These are phyloP conservation scores for Mimachlamys varia DNA, from an alignment of 2,888 invertebrate species.

Conservation along the genomic window DNA sequence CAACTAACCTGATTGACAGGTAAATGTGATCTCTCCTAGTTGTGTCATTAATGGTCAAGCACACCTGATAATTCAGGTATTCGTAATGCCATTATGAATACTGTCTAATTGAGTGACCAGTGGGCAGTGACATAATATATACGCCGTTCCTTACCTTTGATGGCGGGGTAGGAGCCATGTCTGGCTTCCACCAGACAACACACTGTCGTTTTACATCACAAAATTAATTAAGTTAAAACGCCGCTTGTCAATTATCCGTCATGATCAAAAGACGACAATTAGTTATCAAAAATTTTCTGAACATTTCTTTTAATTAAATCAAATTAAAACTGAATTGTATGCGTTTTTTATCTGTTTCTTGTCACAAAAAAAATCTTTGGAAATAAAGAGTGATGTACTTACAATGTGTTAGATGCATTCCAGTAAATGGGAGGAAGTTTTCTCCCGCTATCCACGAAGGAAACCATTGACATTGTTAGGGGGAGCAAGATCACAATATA, in stretches of 20 bases:
- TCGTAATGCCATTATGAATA: neutral
- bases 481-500: neutral
- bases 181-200: neutral
- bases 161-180: neutral
- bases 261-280: neutral
- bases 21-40: neutral
- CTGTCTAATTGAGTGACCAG: constrained; percentile 7
- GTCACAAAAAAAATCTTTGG: neutral
- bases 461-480: constrained; percentile 17
- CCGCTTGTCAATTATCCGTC: neutral
- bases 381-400: neutral
- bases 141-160: neutral
- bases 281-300: neutral
- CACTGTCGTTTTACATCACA: neutral
- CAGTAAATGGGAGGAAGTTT: neutral
- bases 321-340: neutral
- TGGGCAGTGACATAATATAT: neutral
- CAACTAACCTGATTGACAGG: constrained; percentile 24
- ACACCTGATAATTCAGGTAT: constrained; percentile 1
- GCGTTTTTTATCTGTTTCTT: neutral
- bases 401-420: neutral
- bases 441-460: constrained; percentile 11
- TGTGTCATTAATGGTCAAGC: constrained; percentile 27
- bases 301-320: neutral
- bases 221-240: neutral